Evolutionary conservation across 2,113 vertebrate species (phyloP), one percentile per base, ranked within the genome.

Genomic region (Apodemus sylvaticus): DNA sequence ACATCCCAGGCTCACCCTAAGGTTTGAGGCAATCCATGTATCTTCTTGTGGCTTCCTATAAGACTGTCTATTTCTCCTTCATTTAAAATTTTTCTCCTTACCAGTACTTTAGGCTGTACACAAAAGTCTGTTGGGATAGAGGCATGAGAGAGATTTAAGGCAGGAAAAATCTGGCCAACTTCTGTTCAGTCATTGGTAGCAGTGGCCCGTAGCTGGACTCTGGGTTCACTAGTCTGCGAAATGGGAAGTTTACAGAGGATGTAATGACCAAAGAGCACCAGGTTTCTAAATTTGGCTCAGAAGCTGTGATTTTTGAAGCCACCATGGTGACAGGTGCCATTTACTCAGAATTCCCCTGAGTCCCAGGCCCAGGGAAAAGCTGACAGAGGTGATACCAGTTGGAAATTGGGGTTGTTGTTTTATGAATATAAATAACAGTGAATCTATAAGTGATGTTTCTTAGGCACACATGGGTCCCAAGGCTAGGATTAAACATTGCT

Each of bases 401-500:
- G 20, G 68, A 29, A 74, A 34, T 20, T 60, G 36, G 53, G 53
- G 53, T 55, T 55, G 53, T 62, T 62, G 60, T 62, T 17, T 6
- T 22, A 9, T 0, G 42, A 17, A 10, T 10, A 3, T 26, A n/a
- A 51, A 42, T 55, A 20, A 6, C 17, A 1, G 66, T 85, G 7
- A 0, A 3, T 5, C 20, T n/a, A n/a, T 14, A 29, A 12, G 17
- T 31, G 6, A 36, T 53, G 48, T 14, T 19, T 5, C 29, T 3
- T 1, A n/a, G 39, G n/a, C 36, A 14, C 4, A 64, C 26, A 34
- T 45, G 71, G 11, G 3, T 19, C 22, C 53, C 29, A n/a, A 78
- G 48, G 20, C 64, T 39, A n/a, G 48, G 36, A 4, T 0, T 1
- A 42, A 24, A 34, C 20, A 9, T 39, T 1, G 29, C 1, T 31